A percentile compares a stretch with the other conserved stretches of the same genome.
Evolutionary conservation across 2,888 invertebrate genomes (phyloP).

Genomic region (Coecobrya sp.): DNA sequence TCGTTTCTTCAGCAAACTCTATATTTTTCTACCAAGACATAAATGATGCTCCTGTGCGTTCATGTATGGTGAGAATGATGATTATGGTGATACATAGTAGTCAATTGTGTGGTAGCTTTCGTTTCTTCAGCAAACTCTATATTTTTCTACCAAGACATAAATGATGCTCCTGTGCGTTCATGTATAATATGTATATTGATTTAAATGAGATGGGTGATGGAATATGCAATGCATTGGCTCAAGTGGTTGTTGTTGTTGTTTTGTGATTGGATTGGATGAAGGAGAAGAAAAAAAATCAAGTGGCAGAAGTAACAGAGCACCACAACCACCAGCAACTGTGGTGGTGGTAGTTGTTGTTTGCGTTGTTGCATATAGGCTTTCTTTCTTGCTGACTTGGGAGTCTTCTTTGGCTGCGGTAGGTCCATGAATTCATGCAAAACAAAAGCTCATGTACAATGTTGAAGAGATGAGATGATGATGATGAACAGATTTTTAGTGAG

Average conservation of each 20-base stretch:
- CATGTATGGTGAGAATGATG: constrained; percentile 76
- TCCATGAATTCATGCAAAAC: constrained; percentile 50
- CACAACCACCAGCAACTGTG: constrained; percentile 5
- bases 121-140: constrained; percentile 6
- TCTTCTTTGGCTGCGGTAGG: constrained; percentile 75
- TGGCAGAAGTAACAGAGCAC: constrained; percentile 57
- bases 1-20: constrained; percentile 13
- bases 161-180: background rate
- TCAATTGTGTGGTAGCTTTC: constrained; percentile 74
- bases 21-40: constrained; percentile 8
- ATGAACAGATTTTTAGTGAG: constrained; percentile 53
- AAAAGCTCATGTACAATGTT: constrained; percentile 25
- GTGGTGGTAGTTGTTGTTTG: constrained; percentile 31
- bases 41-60: no score
- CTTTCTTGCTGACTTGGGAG: constrained; percentile 39
- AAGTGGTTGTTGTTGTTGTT: constrained; percentile 71
- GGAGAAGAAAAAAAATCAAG: constrained; percentile 50
- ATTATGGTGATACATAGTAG: constrained; percentile 61
- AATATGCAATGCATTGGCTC: constrained; percentile 53
- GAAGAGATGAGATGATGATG: constrained; percentile 39
- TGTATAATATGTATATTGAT: constrained; percentile 73
- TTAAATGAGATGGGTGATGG: constrained; percentile 72
- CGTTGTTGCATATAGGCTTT: constrained; percentile 36
- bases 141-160: constrained; percentile 10
- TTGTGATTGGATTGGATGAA: constrained; percentile 51